Evolutionary conservation across 2,888 invertebrate genomes (phyloP), one percentile per base, ranked within the genome.

Genomic region (Mylabris sibirica): DNA sequence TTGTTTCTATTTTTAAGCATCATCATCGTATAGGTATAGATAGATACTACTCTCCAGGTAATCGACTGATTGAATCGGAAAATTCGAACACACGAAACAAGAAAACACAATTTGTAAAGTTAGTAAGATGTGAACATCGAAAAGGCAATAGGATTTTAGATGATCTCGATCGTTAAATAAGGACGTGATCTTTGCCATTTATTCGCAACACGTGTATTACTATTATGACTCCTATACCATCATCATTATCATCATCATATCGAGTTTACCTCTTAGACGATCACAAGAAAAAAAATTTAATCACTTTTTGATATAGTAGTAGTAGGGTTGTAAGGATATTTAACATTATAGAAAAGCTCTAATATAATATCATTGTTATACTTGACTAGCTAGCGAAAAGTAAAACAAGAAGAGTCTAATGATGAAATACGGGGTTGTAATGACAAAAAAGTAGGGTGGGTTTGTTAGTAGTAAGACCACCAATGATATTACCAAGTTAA

Each of bases 101-200:
- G 83, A 82, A 83, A 84, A 83, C 81, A 82, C 83, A 84, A 83
- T 84, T 84, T 84, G 82, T 84, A 79, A 81, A 83, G 83, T 83
- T 82, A 80, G 81, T 75, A 78, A 76, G 79, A 79, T 76, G 81
- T 77, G 78, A 78, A 78, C 78, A 76, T 76, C 74, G 57, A 75
- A 74, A 74, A 30, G 30, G 75, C 77, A 77, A 79, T 77, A 77
- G 77, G 78, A 78, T 80, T 79, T 76, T 74, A 70, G 80, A 78
- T 82, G 82, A 83, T 83, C 81, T 24, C 80, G 81, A 83, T 83
- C 83, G 82, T 84, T 83, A 83, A 83, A 77, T 79, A 79, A 80
- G 81, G 73, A 84, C 84, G 84, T 84, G 84, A 82, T 81, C 81
- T 79, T 76, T 77, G 74, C 74, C 77, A 75, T 76, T 79, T 81